Evolutionary conservation across 2,888 invertebrate genomes (phyloP), one percentile per base, ranked within the genome.

Genomic region (Philopedon plagiatum): DNA sequence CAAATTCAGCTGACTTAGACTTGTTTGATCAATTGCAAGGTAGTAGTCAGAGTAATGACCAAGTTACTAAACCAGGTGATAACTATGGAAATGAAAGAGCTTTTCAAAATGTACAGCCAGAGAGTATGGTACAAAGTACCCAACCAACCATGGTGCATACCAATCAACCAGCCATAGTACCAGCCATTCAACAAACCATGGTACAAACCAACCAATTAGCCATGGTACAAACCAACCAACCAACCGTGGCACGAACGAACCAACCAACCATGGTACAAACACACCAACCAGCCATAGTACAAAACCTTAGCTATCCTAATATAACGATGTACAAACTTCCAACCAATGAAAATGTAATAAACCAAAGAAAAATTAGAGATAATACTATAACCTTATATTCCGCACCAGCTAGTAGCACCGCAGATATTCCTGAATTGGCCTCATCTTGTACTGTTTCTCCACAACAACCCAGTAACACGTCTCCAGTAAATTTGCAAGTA

Each of bases 381-480:
- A 67, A 67, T 23, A 67, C 71, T n/a, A 67, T 72, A 15, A 71
- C 74, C 5, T 54, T 74, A 7, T 74, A 74, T 44, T 63, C 74
- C 4, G 71, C 74, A 5, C 63, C 71, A 8, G 21, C 18, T 5
- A 34, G 29, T 60, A 29, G 2, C 15, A 39, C 13, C 11, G 15
- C 23, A 23, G 37, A 5, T 15, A 32, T 62, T 39, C 46, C 67
- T 11, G 18, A 67, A 13, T 26, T 67, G 9, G 29, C 66, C n/a
- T 46, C 57, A 15, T 54, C 63, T 54, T 34, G 29, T 13, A 65
- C 56, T 32, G n/a, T 68, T 11, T 32, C 26, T 23, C 13, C 51
- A 8, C 13, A 49, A 37, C 49, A 34, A 11, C 18, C 19, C 19
- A 32, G 4, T 11, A 9, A 34, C 8, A 37, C 18, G 7, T 23